phyloP scores from a whole-genome alignment of 2,113 vertebrate genomes.

The Rousettus leschenaultii region DNA sequence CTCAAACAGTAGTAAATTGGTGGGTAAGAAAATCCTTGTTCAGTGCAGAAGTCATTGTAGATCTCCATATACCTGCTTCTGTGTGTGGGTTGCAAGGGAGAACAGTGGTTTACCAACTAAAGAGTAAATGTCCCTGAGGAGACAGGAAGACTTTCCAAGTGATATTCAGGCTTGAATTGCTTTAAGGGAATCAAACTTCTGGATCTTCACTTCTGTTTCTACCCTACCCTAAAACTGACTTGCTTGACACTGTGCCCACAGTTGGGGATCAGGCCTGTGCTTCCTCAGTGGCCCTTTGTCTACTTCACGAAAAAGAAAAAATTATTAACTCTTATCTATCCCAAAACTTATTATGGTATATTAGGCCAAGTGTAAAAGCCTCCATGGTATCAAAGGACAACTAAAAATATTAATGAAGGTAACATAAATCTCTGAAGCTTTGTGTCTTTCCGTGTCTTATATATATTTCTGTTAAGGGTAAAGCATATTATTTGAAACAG shows the following conservation, averaged over 20 bases:
- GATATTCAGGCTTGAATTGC: neutral
- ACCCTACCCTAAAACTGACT: neutral
- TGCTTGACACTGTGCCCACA: neutral
- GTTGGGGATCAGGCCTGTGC: no score
- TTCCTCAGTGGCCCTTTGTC: neutral
- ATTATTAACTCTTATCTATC: neutral
- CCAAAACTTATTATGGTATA: neutral
- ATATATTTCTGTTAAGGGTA: neutral
- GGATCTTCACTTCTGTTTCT: neutral
- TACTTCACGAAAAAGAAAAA: neutral
- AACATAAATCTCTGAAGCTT: neutral
- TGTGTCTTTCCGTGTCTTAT: neutral
- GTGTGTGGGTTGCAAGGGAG: neutral
- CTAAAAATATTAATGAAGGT: neutral
- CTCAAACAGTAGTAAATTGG: neutral
- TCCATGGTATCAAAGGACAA: neutral
- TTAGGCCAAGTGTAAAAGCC: neutral
- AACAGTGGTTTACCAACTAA: neutral
- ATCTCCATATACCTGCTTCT: neutral
- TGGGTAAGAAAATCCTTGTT: neutral
- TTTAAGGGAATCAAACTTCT: neutral
- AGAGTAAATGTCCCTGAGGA: neutral
- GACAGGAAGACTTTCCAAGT: neutral
- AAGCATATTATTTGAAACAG: neutral
- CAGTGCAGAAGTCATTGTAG: neutral